A percentile compares a stretch with the other conserved stretches of the same genome.
phyloP scores from a whole-genome alignment of 1,140 invertebrate species.

The Cotesia glomerata region DNA sequence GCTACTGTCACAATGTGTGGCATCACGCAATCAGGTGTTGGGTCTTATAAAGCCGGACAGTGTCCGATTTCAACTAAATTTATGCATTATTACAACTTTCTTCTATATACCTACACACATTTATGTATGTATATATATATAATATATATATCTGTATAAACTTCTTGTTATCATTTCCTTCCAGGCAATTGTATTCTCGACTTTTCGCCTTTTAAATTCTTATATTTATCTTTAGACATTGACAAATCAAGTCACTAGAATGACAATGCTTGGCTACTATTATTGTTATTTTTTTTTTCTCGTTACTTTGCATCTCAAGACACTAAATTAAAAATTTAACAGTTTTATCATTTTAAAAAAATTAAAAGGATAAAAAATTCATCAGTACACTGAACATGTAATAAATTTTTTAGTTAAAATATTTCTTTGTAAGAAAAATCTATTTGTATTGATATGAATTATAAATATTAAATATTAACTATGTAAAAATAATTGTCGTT shows the following conservation, averaged over 20 bases:
- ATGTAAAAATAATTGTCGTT: too few relatives aligned
- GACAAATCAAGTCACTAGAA: conserved; percentile 1
- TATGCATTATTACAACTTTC: not conserved
- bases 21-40: conserved; percentile 14
- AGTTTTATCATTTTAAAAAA: not conserved
- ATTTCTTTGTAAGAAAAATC: too few relatives aligned
- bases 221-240: not conserved
- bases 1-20: conserved; percentile 19
- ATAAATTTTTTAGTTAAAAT: too few relatives aligned
- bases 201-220: not conserved
- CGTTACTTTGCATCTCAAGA: not conserved
- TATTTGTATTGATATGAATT: too few relatives aligned
- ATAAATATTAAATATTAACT: too few relatives aligned
- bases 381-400: too few relatives aligned
- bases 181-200: not conserved
- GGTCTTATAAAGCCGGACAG: not conserved
- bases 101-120: not conserved
- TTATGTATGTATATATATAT: too few relatives aligned
- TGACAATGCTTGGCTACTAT: not conserved
- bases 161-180: not conserved
- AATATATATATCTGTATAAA: not conserved
- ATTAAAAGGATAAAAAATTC: too few relatives aligned
- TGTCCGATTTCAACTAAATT: conserved; percentile 16
- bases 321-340: not conserved
- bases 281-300: not conserved